These are phyloP conservation scores for Styela clava DNA, from an alignment of 23 tunicate species.

Conservation along the genomic window DNA sequence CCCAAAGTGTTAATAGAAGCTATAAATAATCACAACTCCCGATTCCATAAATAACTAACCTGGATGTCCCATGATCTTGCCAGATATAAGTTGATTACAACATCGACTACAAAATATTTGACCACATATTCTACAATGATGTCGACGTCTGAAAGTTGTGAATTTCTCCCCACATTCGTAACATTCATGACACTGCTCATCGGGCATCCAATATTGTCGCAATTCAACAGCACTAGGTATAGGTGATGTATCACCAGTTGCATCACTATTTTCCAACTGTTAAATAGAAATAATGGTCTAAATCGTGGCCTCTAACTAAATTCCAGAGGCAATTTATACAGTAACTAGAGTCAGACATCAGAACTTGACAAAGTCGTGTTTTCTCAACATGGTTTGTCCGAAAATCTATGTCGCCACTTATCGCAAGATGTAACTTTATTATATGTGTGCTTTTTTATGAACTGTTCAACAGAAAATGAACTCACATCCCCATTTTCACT, in stretches of 20 bases:
- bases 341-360: too few relatives aligned
- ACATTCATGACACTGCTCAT: constrained; percentile 85
- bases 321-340: too few relatives aligned
- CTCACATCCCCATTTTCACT: not conserved
- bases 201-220: constrained; percentile 97
- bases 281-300: not conserved
- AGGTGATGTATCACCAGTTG: constrained; percentile 1
- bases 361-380: too few relatives aligned
- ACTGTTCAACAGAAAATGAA: too few relatives aligned
- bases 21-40: too few relatives aligned
- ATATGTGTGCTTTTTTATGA: too few relatives aligned
- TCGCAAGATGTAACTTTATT: too few relatives aligned
- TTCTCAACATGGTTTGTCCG: too few relatives aligned
- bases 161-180: constrained; percentile 90
- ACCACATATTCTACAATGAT: constrained; percentile 97
- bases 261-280: not conserved
- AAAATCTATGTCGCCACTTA: too few relatives aligned
- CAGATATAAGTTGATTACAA: constrained; percentile 67
- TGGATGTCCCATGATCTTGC: constrained; percentile 51
- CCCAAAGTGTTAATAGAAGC: too few relatives aligned
- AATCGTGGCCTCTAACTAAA: not conserved
- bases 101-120: constrained; percentile 97
- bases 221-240: constrained; percentile 2
- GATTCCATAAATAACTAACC: too few relatives aligned
- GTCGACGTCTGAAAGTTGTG: constrained; percentile 89